Evolutionary conservation across 2,113 vertebrate species (phyloP).

Genomic region (Oxyruncus cristatus): DNA sequence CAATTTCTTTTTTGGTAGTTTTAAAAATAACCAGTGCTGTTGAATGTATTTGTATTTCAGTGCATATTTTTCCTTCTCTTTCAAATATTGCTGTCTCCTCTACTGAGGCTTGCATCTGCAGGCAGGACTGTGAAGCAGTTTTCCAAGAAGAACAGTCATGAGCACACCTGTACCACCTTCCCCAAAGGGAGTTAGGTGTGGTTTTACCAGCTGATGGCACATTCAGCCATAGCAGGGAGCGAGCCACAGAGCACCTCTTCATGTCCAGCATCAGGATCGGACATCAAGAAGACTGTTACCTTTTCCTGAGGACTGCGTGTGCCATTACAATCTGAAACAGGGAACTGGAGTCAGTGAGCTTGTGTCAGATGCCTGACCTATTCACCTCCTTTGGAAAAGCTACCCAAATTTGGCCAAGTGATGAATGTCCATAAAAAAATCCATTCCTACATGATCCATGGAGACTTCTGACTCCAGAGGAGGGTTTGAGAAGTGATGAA

Average conservation of each 20-base stretch:
- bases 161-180: background rate
- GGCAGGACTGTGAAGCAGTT: background rate
- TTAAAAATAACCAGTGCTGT: background rate
- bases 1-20: background rate
- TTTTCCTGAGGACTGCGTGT: background rate
- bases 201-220: background rate
- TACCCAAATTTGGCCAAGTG: background rate
- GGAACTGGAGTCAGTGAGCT: background rate
- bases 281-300: background rate
- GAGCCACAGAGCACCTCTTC: background rate
- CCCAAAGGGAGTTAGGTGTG: background rate
- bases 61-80: background rate
- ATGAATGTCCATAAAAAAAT: background rate
- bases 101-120: background rate
- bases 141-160: background rate
- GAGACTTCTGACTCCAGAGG: constrained; percentile 2
- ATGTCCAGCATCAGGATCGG: background rate
- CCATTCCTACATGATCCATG: background rate
- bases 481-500: background rate
- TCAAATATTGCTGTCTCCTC: background rate
- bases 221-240: background rate
- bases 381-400: background rate
- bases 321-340: background rate
- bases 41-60: background rate
- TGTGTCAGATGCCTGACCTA: background rate